These are phyloP conservation scores for Caracal caracal DNA, from an alignment of 2,113 vertebrate genomes.

Conservation along the genomic window DNA sequence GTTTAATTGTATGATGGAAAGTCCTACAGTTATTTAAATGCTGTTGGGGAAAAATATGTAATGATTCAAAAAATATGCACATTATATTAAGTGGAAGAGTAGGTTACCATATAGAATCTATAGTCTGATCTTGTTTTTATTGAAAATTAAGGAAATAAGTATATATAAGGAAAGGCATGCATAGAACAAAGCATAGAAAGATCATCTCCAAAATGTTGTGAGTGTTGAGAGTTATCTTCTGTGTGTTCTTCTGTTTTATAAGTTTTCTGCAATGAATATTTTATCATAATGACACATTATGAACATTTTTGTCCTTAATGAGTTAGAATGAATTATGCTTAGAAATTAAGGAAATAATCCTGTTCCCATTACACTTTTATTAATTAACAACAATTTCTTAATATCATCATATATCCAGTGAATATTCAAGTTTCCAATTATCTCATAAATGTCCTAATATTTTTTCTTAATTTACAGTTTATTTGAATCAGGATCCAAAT, in stretches of 20 bases:
- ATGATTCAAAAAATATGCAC: neutral
- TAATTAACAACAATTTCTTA: conserved; percentile 63
- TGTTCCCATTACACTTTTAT: conserved; percentile 58
- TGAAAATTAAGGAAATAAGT: neutral
- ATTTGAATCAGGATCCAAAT: conserved; percentile 30
- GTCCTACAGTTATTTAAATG: neutral
- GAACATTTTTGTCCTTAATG: conserved; percentile 39
- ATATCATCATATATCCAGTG: conserved; percentile 1
- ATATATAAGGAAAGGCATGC: neutral
- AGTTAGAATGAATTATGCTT: conserved; percentile 56
- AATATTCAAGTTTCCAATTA: conserved; percentile 46
- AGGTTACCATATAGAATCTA: neutral
- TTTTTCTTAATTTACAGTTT: neutral
- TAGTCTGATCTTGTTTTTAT: neutral
- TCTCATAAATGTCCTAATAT: conserved; percentile 42
- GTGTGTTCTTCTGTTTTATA: conserved; percentile 23
- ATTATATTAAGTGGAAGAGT: neutral
- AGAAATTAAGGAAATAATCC: conserved; percentile 44
- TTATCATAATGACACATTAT: conserved; percentile 41
- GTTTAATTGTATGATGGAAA: conserved; percentile 22
- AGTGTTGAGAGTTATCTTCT: neutral
- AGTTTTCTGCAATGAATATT: conserved; percentile 45
- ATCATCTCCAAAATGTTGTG: neutral
- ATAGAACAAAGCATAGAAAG: neutral
- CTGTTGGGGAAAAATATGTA: neutral